Conservation (phyloP, 2,797 vertebrate genomes). For the Heliangelus exortis region DNA sequence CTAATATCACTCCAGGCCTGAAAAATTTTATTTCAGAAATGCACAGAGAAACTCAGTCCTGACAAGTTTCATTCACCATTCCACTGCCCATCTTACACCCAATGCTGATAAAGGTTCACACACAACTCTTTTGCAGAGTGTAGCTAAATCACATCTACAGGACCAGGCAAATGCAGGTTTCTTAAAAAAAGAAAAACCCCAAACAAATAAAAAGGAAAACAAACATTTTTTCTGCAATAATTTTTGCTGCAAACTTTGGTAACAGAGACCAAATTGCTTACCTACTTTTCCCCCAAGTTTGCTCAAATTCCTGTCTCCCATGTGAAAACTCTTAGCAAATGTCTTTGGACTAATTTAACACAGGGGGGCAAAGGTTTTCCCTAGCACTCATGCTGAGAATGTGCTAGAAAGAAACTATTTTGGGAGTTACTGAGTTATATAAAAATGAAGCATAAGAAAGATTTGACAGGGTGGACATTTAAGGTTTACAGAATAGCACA, state of each 20-base stretch:
- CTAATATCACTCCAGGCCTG: background rate
- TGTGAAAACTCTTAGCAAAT: background rate
- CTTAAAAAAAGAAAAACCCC: background rate
- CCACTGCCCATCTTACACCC: background rate
- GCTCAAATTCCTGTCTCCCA: background rate
- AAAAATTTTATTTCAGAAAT: background rate
- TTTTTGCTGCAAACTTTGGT: background rate
- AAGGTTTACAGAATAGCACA: background rate
- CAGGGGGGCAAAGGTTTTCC: background rate
- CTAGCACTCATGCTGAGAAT: background rate
- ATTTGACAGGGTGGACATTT: background rate
- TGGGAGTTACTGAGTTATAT: background rate
- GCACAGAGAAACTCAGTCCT: background rate
- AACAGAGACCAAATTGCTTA: background rate
- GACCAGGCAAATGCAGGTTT: background rate
- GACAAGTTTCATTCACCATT: background rate
- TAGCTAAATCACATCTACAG: background rate
- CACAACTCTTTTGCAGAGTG: background rate
- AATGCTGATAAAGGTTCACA: background rate
- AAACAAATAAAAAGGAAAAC: background rate
- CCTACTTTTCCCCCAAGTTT: background rate
- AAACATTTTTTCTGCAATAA: background rate
- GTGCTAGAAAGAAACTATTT: background rate
- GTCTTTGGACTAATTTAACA: background rate
- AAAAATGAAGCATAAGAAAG: background rate